A percentile compares a stretch with the other conserved stretches of the same genome.
Conservation (phyloP, 2,113 vertebrate genomes). For the Lophotis ruficrista region DNA sequence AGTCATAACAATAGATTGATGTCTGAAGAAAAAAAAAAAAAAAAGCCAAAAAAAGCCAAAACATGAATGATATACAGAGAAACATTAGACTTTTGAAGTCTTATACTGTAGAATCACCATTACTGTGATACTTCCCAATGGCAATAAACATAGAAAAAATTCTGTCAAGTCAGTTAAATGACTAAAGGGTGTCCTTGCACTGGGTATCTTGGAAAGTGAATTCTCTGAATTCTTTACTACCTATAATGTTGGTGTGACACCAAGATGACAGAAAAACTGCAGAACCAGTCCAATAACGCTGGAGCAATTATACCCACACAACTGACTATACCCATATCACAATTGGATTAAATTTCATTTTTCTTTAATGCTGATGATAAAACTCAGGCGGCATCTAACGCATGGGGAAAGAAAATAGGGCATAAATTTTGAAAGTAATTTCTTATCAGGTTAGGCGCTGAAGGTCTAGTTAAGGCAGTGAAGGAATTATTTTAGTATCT, state of each 20-base stretch:
- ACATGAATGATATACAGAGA: background rate
- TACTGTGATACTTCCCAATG: slow-evolving; percentile 3
- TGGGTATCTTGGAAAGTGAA: background rate
- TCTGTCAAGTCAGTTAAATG: background rate
- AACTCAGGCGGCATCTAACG: background rate
- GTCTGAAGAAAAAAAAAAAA: background rate
- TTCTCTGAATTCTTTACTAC: background rate
- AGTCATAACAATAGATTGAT: background rate
- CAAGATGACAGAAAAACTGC: background rate
- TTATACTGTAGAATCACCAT: background rate
- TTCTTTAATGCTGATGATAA: background rate
- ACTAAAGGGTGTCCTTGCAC: background rate
- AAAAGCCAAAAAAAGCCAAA: background rate
- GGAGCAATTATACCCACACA: background rate
- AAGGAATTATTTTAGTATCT: slow-evolving; percentile 49
- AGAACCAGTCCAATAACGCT: background rate
- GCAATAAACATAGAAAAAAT: background rate
- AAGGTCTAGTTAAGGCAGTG: slow-evolving; percentile 67
- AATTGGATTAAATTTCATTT: background rate
- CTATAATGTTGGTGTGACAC: background rate
- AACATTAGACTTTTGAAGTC: background rate
- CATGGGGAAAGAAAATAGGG: background rate
- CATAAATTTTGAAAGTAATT: slow-evolving; percentile 29
- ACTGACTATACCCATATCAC: background rate
- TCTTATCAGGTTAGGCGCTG: slow-evolving; percentile 41